Evolutionary conservation across 2,888 invertebrate species (phyloP).

Genomic region (Drosophila nr. fundita): DNA sequence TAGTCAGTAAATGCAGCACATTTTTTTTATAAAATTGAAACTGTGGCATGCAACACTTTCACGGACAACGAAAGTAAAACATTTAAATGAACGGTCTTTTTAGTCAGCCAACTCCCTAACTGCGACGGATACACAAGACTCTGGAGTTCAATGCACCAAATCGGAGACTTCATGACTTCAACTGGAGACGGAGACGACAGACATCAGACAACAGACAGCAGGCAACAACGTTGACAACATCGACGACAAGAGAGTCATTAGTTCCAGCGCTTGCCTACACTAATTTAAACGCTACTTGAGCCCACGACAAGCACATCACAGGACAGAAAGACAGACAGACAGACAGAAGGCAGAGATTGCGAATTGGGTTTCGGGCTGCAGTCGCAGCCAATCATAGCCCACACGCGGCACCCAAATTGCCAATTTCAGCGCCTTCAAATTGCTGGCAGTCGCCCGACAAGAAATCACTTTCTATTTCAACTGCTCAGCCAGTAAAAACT

Average conservation of each 20-base stretch:
- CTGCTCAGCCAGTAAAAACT: conserved; percentile 23
- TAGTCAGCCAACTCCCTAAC: conserved; percentile 45
- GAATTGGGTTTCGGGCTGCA: conserved; percentile 19
- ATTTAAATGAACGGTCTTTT: conserved; percentile 41
- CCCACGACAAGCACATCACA: conserved; percentile 47
- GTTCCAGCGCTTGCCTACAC: conserved; percentile 77
- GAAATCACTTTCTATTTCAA: conserved; percentile 78
- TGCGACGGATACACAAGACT: conserved; percentile 18
- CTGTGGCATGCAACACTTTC: conserved; percentile 73
- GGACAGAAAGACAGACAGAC: not conserved
- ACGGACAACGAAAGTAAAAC: conserved; percentile 74
- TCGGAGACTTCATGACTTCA: conserved; percentile 23
- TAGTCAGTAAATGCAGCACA: conserved; percentile 55
- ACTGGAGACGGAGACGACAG: conserved; percentile 26
- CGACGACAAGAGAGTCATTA: conserved; percentile 68
- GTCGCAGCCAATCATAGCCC: conserved; percentile 40
- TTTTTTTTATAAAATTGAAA: conserved; percentile 63
- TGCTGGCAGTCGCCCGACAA: conserved; percentile 49
- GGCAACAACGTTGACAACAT: conserved; percentile 49
- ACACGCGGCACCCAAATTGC: conserved; percentile 62
- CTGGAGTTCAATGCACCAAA: conserved; percentile 66
- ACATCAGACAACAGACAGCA: conserved; percentile 2
- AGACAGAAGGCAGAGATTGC: conserved; percentile 21
- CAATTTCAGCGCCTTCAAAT: conserved; percentile 74
- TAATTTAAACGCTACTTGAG: conserved; percentile 72